A percentile compares a stretch with the other conserved stretches of the same genome.
Conservation (phyloP, 2,113 vertebrate species). For the Hemicordylus capensis region DNA sequence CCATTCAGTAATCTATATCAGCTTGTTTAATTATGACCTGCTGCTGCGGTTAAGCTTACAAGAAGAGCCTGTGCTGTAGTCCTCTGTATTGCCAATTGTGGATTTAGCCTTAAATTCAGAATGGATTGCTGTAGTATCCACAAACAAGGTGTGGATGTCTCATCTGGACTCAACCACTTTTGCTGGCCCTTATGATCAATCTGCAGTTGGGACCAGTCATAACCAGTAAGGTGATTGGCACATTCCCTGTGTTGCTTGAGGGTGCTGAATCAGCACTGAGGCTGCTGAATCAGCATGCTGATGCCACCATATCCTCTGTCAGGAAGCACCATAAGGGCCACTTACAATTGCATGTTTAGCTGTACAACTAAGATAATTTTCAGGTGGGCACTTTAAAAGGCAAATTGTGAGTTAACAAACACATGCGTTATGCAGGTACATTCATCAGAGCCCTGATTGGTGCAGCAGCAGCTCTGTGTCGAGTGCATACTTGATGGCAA, state of each 20-base stretch:
- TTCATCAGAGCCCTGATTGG: background rate
- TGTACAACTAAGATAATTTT: background rate
- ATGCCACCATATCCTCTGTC: background rate
- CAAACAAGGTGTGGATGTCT: background rate
- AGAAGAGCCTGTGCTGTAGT: no score
- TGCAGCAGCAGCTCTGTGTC: background rate
- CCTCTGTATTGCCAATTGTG: no score
- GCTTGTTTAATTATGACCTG: no score
- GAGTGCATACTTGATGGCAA: background rate
- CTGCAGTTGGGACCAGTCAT: background rate
- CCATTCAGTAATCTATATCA: no score
- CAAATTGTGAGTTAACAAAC: background rate
- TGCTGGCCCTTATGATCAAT: background rate
- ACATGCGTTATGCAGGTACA: background rate
- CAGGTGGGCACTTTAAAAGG: background rate
- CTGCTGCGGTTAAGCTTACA: no score
- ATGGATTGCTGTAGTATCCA: no score
- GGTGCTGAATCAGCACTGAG: background rate
- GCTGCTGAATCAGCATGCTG: background rate
- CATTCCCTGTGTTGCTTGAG: background rate
- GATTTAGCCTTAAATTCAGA: no score
- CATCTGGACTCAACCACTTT: background rate
- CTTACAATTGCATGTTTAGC: no score
- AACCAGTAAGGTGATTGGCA: background rate
- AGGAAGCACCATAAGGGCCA: background rate